phyloP scores from a whole-genome alignment of 1,140 invertebrate species.

The Ectropis grisescens region DNA sequence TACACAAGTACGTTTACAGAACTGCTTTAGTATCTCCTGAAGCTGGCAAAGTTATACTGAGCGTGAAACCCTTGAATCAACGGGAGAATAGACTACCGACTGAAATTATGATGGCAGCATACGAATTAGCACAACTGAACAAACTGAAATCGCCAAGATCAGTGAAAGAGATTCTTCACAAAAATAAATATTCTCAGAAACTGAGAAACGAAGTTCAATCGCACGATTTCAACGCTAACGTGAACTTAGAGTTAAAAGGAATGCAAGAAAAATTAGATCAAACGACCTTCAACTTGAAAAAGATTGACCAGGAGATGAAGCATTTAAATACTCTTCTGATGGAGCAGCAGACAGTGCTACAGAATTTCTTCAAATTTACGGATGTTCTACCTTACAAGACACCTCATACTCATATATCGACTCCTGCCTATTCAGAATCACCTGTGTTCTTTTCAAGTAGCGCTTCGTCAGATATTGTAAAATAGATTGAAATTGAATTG shows the following conservation, averaged over 20 bases:
- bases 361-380: constrained; percentile 35
- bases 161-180: constrained; percentile 49
- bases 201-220: constrained; percentile 40
- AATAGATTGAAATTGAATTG: no score
- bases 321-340: constrained; percentile 47
- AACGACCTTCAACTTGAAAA: constrained; percentile 58
- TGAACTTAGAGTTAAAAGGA: constrained; percentile 49
- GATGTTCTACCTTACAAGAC: constrained; percentile 20
- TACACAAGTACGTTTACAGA: constrained; percentile 66
- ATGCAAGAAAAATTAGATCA: constrained; percentile 63
- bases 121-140: constrained; percentile 71
- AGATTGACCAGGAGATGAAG: constrained; percentile 58
- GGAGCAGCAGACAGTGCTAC: constrained; percentile 47
- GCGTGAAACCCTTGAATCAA: constrained; percentile 76
- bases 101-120: constrained; percentile 75
- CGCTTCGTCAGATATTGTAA: constrained; percentile 2
- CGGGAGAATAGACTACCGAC: constrained; percentile 75
- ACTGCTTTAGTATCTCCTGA: constrained; percentile 69
- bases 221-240: constrained; percentile 37
- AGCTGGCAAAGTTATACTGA: constrained; percentile 71
- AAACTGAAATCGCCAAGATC: constrained; percentile 50
- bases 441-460: constrained; percentile 9
- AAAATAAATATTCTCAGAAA: constrained; percentile 44
- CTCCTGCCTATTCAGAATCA: constrained; percentile 25
- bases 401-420: constrained; percentile 18